Base-by-base conservation (phyloP, 37 sponge, comb jelly and placozoan genomes). In the Chondrilla cf. caribensis region DNA sequence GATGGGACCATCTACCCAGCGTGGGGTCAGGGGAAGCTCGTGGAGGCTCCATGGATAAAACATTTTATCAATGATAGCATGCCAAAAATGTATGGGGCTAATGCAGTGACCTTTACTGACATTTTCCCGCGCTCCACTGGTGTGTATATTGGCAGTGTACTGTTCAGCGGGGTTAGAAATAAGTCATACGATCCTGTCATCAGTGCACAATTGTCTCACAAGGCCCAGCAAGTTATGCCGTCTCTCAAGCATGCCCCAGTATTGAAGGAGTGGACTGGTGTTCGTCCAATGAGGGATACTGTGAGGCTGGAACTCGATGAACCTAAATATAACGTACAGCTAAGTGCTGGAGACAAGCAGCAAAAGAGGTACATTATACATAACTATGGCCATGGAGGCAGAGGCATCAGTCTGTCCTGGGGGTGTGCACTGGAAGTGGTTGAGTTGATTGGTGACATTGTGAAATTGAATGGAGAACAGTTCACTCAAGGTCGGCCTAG, bases 341-440 rank as follows among this genome's bases (percentile, higher is more conserved):
- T n/a, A n/a, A n/a, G n/a, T n/a, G n/a, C n/a, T 41, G 58, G 38
- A 28, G 38, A 25, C 6, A 9, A 2, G 24, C 15, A 9, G 58
- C 43, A 22, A 43, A 32, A 25, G 19, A 78, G 29, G 79, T 57
- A 54, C 33, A 78, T 89, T 41, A 78, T 88, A 22, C 88, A 88
- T 36, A 78, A 79, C 54, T 88, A 88, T 78, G 88, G 88, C 0
- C 88, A 88, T 78, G 85, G 82, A 7, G 76, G 81, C 9, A 25
- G 47, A 39, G 89, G 85, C 8, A 26, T 89, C 0, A 55, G 78
- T 31, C 19, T 85, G 0, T 55, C 51, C 4, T 85, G 85, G 85
- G 89, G 89, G 0, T 89, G 89, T 84, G 89, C 89, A 2, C 26
- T 44, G 35, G 85, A 89, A 8, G 64, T 70, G 2, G 83, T 44